Evolutionary conservation across 2,113 vertebrate genomes (phyloP), one percentile per base, ranked within the genome.

Genomic region (Callaeas wilsoni): DNA sequence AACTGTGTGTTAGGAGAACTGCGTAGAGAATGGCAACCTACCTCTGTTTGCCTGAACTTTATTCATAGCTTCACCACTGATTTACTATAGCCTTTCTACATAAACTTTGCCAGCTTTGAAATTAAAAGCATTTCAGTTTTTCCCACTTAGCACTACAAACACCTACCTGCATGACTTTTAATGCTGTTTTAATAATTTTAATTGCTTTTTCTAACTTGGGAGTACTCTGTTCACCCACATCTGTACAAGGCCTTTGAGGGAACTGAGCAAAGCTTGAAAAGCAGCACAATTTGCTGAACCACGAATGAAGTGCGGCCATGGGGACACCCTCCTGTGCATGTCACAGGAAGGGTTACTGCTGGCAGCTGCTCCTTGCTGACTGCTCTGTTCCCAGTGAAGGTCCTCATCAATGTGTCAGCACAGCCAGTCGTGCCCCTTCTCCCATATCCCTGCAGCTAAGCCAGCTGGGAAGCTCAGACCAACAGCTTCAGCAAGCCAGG

Each of bases 301-400:
- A 22, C 21, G 7, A 0, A 29, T 37, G 5, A 27, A 23, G n/a
- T 4, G 35, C 1, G 56, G 77, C 73, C 78, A 23, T 0, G 0
- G 46, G 78, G 59, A 80, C n/a, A 5, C 1, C 1, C 29, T 77
- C 18, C 67, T 21, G 26, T 30, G 47, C 2, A 5, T 5, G 42
- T 52, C 65, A 59, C 71, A 68, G 90, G 25, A 73, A 73, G 59
- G 67, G 33, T 55, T 56, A 39, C 1, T 50, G 67, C 67, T 76
- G 19, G 2, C 79, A 79, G 79, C 42, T 50, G 62, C 80, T 76
- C 33, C 37, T 29, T 17, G 70, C 80, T 80, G 21, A 5, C 49
- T 3, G 35, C 67, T 71, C 29, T 83, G 57, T 2, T 83, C 41
- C 57, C 63, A 10, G 57, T 5, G 30, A 29, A 0, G 1, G 29